Percentiles rank a stretch among this genome's conserved stretches.
These are phyloP conservation scores for Zaprionus inermis DNA, from an alignment of 1,140 invertebrate species.

Conservation along the genomic window DNA sequence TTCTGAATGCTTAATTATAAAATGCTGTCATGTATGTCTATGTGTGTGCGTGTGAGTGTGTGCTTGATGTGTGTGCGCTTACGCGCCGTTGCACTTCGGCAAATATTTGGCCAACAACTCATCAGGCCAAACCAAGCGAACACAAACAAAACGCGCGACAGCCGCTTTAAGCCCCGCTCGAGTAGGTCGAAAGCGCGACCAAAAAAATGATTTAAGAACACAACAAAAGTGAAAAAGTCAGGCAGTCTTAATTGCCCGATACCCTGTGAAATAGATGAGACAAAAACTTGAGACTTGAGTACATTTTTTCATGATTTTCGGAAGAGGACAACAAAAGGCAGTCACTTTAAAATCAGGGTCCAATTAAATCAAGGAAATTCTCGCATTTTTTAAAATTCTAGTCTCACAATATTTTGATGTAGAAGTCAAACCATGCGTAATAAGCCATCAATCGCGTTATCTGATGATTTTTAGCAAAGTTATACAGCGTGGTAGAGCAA, in stretches of 20 bases:
- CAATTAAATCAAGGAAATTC: too few species aligned
- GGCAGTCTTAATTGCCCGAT: neutral
- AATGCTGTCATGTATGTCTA: conserved; percentile 50
- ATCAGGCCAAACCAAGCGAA: conserved; percentile 1
- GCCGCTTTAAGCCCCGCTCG: conserved; percentile 22
- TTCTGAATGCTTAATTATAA: conserved; percentile 77
- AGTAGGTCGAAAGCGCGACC: conserved; percentile 16
- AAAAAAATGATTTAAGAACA: neutral
- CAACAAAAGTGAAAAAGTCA: neutral
- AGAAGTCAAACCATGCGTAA: neutral
- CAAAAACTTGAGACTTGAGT: too few species aligned
- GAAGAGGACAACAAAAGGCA: too few species aligned
- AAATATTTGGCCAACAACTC: conserved; percentile 35
- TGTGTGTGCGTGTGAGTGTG: conserved; percentile 3
- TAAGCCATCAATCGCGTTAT: neutral
- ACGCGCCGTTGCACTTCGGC: conserved; percentile 20
- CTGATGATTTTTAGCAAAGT: neutral
- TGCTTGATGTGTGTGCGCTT: conserved; percentile 2
- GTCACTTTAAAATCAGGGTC: too few species aligned
- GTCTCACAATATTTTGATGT: neutral
- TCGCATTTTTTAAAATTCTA: too few species aligned
- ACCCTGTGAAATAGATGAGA: neutral
- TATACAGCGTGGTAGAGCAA: neutral
- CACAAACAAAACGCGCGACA: conserved; percentile 7
- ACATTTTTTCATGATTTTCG: too few species aligned